Conservation (phyloP, 2,113 vertebrate species). For the Heterochromis multidens region DNA sequence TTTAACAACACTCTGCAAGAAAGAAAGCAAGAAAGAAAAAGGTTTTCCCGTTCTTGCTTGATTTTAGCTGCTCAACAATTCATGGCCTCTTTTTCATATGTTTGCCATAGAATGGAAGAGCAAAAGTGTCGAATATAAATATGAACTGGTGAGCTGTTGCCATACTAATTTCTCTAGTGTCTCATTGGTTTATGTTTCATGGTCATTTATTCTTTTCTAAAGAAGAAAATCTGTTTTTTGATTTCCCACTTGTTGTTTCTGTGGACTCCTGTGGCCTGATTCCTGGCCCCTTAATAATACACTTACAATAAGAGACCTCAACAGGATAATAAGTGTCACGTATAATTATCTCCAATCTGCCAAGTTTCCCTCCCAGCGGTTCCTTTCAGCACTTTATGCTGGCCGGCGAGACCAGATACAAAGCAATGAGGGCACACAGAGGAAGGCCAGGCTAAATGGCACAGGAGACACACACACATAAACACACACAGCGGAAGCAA, state of each 20-base stretch:
- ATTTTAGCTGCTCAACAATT: background rate
- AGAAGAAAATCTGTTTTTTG: background rate
- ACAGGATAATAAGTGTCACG: constrained; percentile 41
- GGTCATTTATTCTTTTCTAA: constrained; percentile 29
- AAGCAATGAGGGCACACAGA: background rate
- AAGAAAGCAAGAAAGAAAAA: background rate
- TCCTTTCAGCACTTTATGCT: constrained; percentile 34
- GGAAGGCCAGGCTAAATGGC: background rate
- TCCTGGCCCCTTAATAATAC: constrained; percentile 33
- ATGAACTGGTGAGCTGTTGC: background rate
- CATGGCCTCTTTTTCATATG: background rate
- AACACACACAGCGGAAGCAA: background rate
- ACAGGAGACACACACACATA: background rate
- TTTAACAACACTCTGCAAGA: background rate
- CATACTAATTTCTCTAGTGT: background rate
- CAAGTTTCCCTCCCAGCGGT: constrained; percentile 9
- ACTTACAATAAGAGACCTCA: constrained; percentile 34
- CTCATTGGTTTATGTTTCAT: constrained; percentile 3
- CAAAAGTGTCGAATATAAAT: background rate
- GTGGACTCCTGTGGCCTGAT: background rate
- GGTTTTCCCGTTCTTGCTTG: background rate
- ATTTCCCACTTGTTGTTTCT: background rate
- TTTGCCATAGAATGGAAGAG: background rate
- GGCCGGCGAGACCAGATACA: constrained; percentile 9
- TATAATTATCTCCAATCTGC: constrained; percentile 56